Conservation (phyloP, 2,888 invertebrate species). For the Pollenia griseotomentosa region DNA sequence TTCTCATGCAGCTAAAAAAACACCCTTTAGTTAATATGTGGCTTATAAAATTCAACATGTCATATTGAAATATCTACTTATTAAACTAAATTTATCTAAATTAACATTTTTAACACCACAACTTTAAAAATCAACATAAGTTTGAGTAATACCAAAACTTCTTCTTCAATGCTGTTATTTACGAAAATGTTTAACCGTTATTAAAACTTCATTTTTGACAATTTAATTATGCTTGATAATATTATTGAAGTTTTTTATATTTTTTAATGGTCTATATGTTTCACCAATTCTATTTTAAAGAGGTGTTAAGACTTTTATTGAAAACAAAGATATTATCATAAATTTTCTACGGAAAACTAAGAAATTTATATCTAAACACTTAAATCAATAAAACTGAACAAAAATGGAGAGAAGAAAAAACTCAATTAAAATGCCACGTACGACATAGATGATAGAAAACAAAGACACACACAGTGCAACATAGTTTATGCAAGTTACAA, state of each 20-base stretch:
- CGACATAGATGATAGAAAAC: neutral
- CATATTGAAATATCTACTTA: no score
- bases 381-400: constrained; percentile 37
- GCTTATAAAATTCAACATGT: no score
- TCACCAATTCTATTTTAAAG: constrained; percentile 2
- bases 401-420: neutral
- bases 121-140: no score
- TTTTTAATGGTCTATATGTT: neutral
- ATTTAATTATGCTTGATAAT: constrained; percentile 20
- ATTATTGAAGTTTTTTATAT: constrained; percentile 20
- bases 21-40: no score
- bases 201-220: constrained; percentile 28
- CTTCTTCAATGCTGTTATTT: neutral
- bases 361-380: constrained; percentile 51
- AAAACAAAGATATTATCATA: constrained; percentile 57
- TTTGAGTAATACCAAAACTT: no score
- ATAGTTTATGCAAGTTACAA: constrained; percentile 10
- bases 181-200: neutral
- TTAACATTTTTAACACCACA: no score
- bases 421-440: constrained; percentile 14
- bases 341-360: constrained; percentile 1
- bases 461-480: constrained; percentile 4
- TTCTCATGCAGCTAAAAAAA: no score
- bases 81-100: no score
- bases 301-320: constrained; percentile 64